These are phyloP conservation scores for Lytechinus pictus DNA, from an alignment of 35 echinoderm and acorn worm genomes.

Conservation along the genomic window DNA sequence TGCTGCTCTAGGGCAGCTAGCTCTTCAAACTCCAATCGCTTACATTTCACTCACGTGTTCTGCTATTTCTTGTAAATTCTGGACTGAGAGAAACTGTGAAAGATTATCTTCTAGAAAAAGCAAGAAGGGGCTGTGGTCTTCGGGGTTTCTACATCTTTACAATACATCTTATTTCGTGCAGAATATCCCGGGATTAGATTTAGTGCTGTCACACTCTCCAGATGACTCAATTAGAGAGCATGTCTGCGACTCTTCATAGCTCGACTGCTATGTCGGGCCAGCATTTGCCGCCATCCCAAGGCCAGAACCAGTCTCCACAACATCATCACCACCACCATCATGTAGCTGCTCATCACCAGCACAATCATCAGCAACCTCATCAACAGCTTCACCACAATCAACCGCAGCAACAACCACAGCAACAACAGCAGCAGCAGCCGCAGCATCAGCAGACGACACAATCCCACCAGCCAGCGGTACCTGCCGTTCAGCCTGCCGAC, in stretches of 20 bases:
- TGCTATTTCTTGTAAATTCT: neutral
- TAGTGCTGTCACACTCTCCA: neutral
- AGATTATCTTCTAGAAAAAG: neutral
- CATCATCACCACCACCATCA: conserved; percentile 42
- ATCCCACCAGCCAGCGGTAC: neutral
- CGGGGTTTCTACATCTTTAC: neutral
- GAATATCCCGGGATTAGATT: too few relatives aligned
- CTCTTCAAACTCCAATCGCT: conserved; percentile 10
- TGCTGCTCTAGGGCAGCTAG: neutral
- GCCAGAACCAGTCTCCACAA: neutral
- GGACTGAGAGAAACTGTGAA: neutral
- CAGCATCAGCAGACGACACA: neutral
- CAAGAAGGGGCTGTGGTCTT: neutral
- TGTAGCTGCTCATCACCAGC: neutral
- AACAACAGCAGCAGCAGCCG: conserved; percentile 39
- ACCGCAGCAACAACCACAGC: neutral
- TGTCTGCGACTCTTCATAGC: conserved; percentile 40
- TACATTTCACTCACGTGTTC: neutral
- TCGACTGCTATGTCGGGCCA: conserved; percentile 32
- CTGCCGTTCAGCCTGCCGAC: conserved; percentile 40
- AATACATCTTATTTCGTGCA: neutral
- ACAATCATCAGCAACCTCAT: conserved; percentile 33
- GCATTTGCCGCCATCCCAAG: conserved; percentile 38
- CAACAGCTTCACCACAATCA: neutral
- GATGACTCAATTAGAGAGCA: conserved; percentile 44